A percentile compares a stretch with the other conserved stretches of the same genome.
Conservation (phyloP, 2,113 vertebrate species). For the Aegithalos caudatus region DNA sequence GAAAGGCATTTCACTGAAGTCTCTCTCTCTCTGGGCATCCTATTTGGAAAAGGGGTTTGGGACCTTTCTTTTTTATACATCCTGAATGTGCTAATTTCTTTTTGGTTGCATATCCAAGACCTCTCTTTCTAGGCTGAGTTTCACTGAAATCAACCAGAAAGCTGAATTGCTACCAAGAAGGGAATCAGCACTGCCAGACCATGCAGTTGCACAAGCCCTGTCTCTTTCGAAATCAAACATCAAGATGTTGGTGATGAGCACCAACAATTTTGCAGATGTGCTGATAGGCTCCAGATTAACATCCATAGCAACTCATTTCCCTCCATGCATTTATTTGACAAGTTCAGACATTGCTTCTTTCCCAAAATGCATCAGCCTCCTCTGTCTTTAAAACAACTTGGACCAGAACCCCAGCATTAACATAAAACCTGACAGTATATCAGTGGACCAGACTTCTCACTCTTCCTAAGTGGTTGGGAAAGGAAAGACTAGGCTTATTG, state of each 20-base stretch:
- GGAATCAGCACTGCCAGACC: accelerated
- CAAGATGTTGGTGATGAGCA: not conserved
- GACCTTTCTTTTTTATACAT: not conserved
- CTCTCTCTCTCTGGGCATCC: not conserved
- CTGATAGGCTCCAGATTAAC: not conserved
- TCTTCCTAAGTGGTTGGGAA: not conserved
- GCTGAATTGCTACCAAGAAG: not conserved
- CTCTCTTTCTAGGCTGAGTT: not conserved
- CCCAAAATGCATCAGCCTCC: not conserved
- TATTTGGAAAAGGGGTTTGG: not conserved
- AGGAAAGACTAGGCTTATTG: not conserved
- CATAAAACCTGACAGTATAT: not conserved
- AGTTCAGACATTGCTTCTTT: not conserved
- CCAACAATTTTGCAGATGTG: not conserved
- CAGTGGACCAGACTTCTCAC: not conserved
- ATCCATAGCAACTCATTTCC: not conserved
- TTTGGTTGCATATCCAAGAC: not conserved
- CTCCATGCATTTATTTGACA: not conserved
- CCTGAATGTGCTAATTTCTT: not conserved
- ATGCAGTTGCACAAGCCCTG: not conserved
- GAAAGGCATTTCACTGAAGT: not conserved
- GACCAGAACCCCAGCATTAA: not conserved
- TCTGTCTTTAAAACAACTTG: not conserved
- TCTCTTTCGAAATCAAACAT: not conserved
- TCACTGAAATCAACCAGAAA: not conserved